Evolutionary conservation across 2,888 invertebrate species (phyloP), one percentile per base, ranked within the genome.

Genomic region (Mimachlamys varia): DNA sequence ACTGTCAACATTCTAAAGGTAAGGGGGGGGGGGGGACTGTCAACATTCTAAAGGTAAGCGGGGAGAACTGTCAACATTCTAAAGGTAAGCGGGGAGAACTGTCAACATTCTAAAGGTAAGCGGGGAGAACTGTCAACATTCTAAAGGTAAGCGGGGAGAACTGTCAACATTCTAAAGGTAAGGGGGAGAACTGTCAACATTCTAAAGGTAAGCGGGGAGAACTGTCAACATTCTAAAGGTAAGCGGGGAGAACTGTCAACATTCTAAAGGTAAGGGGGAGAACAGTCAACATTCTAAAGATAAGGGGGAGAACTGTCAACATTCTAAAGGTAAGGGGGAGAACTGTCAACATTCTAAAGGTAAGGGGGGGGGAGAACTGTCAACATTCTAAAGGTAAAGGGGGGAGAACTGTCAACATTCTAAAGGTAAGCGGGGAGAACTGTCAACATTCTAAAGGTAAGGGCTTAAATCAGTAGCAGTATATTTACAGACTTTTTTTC

Each of bases 151-250:
- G 90, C 88, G 19, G 89, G 76, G 0, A 76, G 90, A 88, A 0
- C 76, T 33, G 55, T 58, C 38, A 44, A 62, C 53, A 88, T 58
- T 50, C 10, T n/a, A n/a, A n/a, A n/a, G n/a, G n/a, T n/a, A n/a
- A n/a, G n/a, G 19, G 89, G 76, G 0, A 76, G 90, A 88, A 0
- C 76, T 33, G 55, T 58, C 38, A 44, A 62, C 53, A 88, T 58
- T 50, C 10, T n/a, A n/a, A n/a, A n/a, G n/a, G n/a, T n/a, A n/a
- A n/a, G 90, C 88, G 19, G 89, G 76, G 0, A 76, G 90, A 88
- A 0, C 76, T 33, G 55, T 58, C 38, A 44, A 62, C 53, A 88
- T 58, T 50, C 10, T n/a, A n/a, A n/a, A n/a, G n/a, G n/a, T n/a
- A n/a, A n/a, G 90, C 88, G 19, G 89, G 76, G 0, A 76, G 90